Evolutionary conservation across 2,888 invertebrate species (phyloP), one percentile per base, ranked within the genome.

Genomic region (Dryococelus australis): DNA sequence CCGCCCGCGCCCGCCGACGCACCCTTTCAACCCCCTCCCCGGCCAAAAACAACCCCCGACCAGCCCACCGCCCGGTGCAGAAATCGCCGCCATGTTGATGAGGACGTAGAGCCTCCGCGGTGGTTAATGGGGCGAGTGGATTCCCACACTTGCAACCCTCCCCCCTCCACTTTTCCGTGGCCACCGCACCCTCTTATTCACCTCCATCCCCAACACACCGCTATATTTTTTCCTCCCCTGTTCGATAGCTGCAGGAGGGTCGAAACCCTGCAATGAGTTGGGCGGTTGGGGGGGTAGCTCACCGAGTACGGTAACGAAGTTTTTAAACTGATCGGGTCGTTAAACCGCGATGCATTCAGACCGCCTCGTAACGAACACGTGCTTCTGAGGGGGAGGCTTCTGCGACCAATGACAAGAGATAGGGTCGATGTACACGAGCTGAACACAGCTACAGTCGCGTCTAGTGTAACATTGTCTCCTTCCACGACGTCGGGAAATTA

Each of bases 1-100:
- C 8, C 47, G 2, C 47, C 47, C 47, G 47, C 16, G 8, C 47
- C 47, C 2, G 47, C 47, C 10, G 47, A 16, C 16, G 47, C 10
- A 47, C 51, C 20, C n/a, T 65, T 9, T 20, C 65, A 20, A 10
- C n/a, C 51, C 65, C 65, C 65, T 20, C 24, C 24, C 24, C 65
- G 0, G 0, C 65, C 65, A 65, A 3, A 8, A 65, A 65, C 20
- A 65, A 24, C 65, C 12, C 2, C 47, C 47, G 16, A 13, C 8
- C 47, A 6, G 5, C 47, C 47, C 47, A 5, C 16, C 47, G 47
- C 47, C 47, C 10, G 8, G 47, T 8, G 16, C 65, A 65, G 65
- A 65, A 65, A 65, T 65, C 65, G 65, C 65, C 65, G 65, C 65
- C 65, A 65, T 65, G 65, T 65, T 65, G 65, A 65, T 65, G 65